Evolutionary conservation across 2,113 vertebrate species (phyloP), one percentile per base, ranked within the genome.

Genomic region (Agelaius tricolor): DNA sequence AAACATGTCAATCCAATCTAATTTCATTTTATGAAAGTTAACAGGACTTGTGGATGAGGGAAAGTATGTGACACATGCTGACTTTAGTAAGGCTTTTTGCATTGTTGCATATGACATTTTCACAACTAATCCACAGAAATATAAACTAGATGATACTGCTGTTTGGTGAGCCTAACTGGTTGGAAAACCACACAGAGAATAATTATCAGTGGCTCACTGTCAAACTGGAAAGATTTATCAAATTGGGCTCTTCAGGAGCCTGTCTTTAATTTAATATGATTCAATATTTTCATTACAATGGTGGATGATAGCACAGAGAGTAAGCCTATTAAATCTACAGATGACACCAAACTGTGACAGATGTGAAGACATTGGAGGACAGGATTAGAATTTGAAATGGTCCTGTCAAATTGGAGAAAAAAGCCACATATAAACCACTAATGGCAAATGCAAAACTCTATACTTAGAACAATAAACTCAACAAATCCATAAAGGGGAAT

Each of bases 181-280:
- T 94, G 71, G 58, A 90, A 97, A 91, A 83, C 41, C 35, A 73
- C n/a, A 35, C 7, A 39, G 54, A 93, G 49, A 90, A 91, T 91
- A 94, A 93, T 87, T 93, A 82, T 69, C 71, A 58, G 66, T 82
- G 46, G 15, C 82, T 95, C 67, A 66, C 82, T 90, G 94, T 94
- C 92, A 93, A 62, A 93, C n/a, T 65, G 30, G 71, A 91, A 71
- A 82, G 67, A 87, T 93, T 87, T 96, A 93, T 93, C 95, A 91
- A 95, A 95, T 85, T 80, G 41, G 37, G 22, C 79, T 96, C 88
- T 92, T 97, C 71, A 90, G 82, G 62, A 94, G n/a, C 7, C 67
- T 76, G 75, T 87, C 71, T 80, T 96, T 93, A 95, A 94, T 91
- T 91, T 93, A 85, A 65, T 85, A 89, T 90, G 44, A 80, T 90